Base-by-base conservation (phyloP, 2,888 invertebrate genomes). In the Drosophila pseudotalamancana region DNA sequence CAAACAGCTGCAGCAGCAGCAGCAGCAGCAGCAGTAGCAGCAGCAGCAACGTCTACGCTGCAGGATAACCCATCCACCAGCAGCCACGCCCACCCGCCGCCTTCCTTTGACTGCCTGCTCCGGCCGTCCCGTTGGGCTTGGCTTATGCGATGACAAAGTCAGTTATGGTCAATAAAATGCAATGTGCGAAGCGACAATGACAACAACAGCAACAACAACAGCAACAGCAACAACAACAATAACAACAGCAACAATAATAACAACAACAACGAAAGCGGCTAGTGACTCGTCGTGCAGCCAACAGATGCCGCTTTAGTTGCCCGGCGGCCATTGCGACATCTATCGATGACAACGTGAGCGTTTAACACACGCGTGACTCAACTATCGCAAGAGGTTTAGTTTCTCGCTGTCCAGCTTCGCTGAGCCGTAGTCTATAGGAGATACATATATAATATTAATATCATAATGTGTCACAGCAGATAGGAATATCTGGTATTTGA, bases 161-260 rank as follows among this genome's bases (percentile, higher is more conserved):
- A 85, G 88, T 87, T 87, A 87, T 85, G 83, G 87, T 85, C 83
- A 87, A 83, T 83, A 83, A 83, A 83, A 85, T 85, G 82, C 87
- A 83, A 84, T 87, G 85, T 72, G 72, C 63, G 62, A 75, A 70
- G 77, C 81, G 81, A 70, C 71, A 78, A 66, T 65, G 70, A 63
- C 66, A 39, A 57, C 61, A 55, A 55, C 46, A 65, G 18, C 59
- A 45, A 5, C 27, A 34, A 6, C 43, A 49, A 9, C 53, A 50
- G 6, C 32, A 37, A 12, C 55, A 27, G 9, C 39, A 40, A 31
- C 21, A 50, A 18, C 25, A 12, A 18, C 31, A 31, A 14, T 18
- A 21, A 12, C 48, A 61, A 11, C 49, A 51, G 14, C 54, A 43
- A 9, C 42, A 54, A 18, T 49, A 50, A 16, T 32, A 31, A 27